Evolutionary conservation across 1,140 invertebrate genomes (phyloP).

Genomic region (Tetraneura akinire): DNA sequence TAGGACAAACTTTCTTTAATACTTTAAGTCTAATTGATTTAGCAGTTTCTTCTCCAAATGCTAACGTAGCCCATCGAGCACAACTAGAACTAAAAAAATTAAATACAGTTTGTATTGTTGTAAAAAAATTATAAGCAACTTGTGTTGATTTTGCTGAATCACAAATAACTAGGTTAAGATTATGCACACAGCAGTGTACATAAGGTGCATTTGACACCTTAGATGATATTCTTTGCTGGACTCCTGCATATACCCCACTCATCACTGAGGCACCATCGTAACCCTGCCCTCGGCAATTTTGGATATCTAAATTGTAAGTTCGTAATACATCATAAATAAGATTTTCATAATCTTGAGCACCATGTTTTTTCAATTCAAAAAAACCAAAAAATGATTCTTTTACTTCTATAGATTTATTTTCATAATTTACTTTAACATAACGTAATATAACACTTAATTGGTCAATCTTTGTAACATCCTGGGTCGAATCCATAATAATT

Average conservation of each 20-base stretch:
- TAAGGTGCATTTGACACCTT: not conserved
- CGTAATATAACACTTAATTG: conserved; percentile 22
- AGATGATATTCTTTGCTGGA: conserved; percentile 1
- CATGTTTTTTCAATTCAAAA: not conserved
- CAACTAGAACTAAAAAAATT: not conserved
- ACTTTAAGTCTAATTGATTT: not conserved
- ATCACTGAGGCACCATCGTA: not conserved
- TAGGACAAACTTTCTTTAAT: conserved; percentile 5
- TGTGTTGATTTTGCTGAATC: not conserved
- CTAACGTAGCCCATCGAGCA: not conserved
- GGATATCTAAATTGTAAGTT: not conserved
- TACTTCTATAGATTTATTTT: not conserved
- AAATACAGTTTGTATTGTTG: not conserved
- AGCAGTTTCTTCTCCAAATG: not conserved
- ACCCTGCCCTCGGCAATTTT: conserved; percentile 3
- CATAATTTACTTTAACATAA: not conserved
- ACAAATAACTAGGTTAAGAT: not conserved
- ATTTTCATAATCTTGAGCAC: not conserved
- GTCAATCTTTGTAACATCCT: conserved; percentile 19
- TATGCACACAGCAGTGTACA: not conserved
- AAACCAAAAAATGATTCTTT: conserved; percentile 3
- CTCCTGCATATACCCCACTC: not conserved
- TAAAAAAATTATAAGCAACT: not conserved
- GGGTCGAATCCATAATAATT: conserved; percentile 16
- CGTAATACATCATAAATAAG: not conserved